These are phyloP conservation scores for Synanthedon tipuliformis DNA, from an alignment of 2,888 invertebrate species.

Conservation along the genomic window DNA sequence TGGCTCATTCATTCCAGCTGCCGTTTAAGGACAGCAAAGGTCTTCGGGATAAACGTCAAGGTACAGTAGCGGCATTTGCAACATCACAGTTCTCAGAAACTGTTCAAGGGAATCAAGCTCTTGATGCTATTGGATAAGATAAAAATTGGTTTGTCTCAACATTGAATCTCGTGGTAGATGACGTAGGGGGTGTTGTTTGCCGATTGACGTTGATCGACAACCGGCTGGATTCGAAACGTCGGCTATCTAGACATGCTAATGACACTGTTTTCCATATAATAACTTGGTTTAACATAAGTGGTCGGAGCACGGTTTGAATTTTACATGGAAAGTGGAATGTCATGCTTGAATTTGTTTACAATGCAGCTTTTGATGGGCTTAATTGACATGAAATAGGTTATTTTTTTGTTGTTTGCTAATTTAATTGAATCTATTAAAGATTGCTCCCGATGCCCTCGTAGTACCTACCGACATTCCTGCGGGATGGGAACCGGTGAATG, in stretches of 20 bases:
- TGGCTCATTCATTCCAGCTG: constrained; percentile 42
- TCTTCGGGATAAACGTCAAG: constrained; percentile 51
- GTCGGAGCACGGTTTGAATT: constrained; percentile 23
- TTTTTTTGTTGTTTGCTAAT: neutral
- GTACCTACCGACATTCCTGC: no score
- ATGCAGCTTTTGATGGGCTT: constrained; percentile 5
- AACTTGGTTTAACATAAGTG: constrained; percentile 25
- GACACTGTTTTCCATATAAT: constrained; percentile 64
- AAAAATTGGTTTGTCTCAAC: no score
- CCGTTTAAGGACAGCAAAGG: constrained; percentile 62
- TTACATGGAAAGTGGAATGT: constrained; percentile 21
- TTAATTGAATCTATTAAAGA: neutral
- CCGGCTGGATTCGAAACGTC: constrained; percentile 24
- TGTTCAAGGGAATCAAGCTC: no score
- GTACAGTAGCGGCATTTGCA: neutral
- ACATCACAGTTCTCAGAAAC: no score
- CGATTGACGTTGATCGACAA: constrained; percentile 62
- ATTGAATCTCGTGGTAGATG: no score
- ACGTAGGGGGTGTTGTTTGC: constrained; percentile 9
- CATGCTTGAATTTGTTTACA: constrained; percentile 14
- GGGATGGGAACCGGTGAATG: no score
- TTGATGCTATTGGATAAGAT: no score
- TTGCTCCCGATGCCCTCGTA: no score
- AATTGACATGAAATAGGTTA: constrained; percentile 4
- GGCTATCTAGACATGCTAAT: constrained; percentile 59